Evolutionary conservation across 2,113 vertebrate species (phyloP), one percentile per base, ranked within the genome.

Genomic region (Antigone vipio): DNA sequence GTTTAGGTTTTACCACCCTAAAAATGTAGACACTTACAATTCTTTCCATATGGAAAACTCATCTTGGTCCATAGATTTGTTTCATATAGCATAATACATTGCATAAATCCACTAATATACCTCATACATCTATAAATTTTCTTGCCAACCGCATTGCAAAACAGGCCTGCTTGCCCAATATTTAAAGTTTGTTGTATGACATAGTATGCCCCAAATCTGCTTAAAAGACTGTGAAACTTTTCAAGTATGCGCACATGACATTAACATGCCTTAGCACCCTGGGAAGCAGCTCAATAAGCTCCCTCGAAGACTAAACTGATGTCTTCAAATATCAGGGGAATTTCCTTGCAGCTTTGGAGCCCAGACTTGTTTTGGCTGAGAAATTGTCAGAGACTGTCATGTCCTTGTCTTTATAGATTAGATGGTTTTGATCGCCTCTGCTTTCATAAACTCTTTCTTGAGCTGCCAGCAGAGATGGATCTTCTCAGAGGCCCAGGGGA

Each of bases 331-430:
- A 82, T 34, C 91, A 56, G 30, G 84, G 69, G 91, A 71, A 60
- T 93, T 91, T 82, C 87, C 80, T 73, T 5, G n/a, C 69, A 56
- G 84, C 84, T 94, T 77, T 35, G 22, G 21, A 5, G 6, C 81
- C 69, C 60, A 55, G 91, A 52, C 80, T 88, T 82, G 87, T 85
- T 91, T 91, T 88, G 84, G 84, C 80, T 95, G 71, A 38, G 71
- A 34, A 95, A 69, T 84, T 71, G 91, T 78, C 95, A 82, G 19
- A 60, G 79, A 68, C 40, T 85, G 88, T 88, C 88, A 44, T 66
- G 88, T 85, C 95, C 80, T 85, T 91, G 95, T 89, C 93, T 71
- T 82, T 32, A 45, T 19, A 74, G 66, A 86, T 93, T 56, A 93
- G 84, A 66, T 69, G 87, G 55, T 93, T 96, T 60, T 85, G 88